Conservation (phyloP, 2,797 vertebrate species). For the Tympanoctomys barrerae region DNA sequence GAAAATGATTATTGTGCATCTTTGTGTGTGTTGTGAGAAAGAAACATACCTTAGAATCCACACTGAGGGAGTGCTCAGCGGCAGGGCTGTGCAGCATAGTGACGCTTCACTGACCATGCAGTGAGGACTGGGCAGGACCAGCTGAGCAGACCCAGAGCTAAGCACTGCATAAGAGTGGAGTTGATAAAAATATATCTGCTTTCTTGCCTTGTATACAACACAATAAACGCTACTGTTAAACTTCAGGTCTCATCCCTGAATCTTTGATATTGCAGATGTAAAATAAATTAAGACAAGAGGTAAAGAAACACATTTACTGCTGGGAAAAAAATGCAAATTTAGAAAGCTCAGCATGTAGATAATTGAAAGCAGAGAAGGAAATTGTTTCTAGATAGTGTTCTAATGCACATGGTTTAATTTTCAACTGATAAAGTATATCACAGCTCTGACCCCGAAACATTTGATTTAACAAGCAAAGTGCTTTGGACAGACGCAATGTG, state of each 20-base stretch:
- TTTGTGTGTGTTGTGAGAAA: slow-evolving; percentile 1
- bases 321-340: background rate
- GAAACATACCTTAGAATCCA: background rate
- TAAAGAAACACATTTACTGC: slow-evolving; percentile 11
- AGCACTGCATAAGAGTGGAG: background rate
- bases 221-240: background rate
- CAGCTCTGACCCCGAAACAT: slow-evolving; percentile 53
- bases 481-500: background rate
- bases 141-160: background rate
- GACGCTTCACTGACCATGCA: background rate
- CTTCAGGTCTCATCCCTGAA: slow-evolving; percentile 1
- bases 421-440: slow-evolving; percentile 16
- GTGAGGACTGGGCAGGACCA: background rate
- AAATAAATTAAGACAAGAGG: slow-evolving; percentile 52
- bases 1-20: background rate
- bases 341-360: slow-evolving; percentile 58
- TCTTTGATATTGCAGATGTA: background rate
- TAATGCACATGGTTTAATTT: slow-evolving; percentile 45
- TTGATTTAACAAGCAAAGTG: slow-evolving; percentile 35
- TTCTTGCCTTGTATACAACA: slow-evolving; percentile 4
- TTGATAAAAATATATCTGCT: background rate
- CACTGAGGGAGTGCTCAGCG: background rate
- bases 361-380: slow-evolving; percentile 58
- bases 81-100: no score
- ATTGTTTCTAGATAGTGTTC: slow-evolving; percentile 49